These are phyloP conservation scores for Prorops nasuta DNA, from an alignment of 1,140 invertebrate species.

Conservation along the genomic window DNA sequence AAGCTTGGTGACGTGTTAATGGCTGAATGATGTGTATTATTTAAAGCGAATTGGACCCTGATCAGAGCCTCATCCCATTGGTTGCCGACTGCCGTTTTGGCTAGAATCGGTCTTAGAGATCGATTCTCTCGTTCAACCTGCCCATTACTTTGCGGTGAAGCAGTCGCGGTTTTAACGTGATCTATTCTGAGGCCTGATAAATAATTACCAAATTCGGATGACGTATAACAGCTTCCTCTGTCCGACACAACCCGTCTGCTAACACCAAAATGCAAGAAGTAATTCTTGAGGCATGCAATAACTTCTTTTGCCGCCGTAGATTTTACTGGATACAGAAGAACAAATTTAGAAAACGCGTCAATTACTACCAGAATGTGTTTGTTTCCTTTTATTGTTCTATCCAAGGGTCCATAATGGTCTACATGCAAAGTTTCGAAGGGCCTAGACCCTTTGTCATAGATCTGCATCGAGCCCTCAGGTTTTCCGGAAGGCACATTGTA, in stretches of 20 bases:
- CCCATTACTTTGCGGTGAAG: no score
- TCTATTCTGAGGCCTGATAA: neutral
- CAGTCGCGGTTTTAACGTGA: constrained; percentile 11
- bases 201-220: no score
- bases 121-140: no score
- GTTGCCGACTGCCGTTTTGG: constrained; percentile 4
- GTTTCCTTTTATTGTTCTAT: neutral
- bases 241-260: neutral
- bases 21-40: constrained; percentile 15
- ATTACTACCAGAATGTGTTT: no score
- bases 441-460: no score
- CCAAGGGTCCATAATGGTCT: constrained; percentile 2
- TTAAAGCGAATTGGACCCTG: constrained; percentile 14
- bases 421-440: no score
- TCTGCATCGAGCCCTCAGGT: no score
- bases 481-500: no score
- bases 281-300: neutral
- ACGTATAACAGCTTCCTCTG: neutral
- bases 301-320: neutral
- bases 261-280: neutral
- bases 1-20: constrained; percentile 12
- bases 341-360: constrained; percentile 7
- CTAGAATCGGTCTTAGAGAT: constrained; percentile 15
- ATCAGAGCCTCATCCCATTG: constrained; percentile 12
- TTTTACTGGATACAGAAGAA: neutral